A percentile compares a stretch with the other conserved stretches of the same genome.
Evolutionary conservation across 2,113 vertebrate genomes (phyloP).

Genomic region (Bufo gargarizans): DNA sequence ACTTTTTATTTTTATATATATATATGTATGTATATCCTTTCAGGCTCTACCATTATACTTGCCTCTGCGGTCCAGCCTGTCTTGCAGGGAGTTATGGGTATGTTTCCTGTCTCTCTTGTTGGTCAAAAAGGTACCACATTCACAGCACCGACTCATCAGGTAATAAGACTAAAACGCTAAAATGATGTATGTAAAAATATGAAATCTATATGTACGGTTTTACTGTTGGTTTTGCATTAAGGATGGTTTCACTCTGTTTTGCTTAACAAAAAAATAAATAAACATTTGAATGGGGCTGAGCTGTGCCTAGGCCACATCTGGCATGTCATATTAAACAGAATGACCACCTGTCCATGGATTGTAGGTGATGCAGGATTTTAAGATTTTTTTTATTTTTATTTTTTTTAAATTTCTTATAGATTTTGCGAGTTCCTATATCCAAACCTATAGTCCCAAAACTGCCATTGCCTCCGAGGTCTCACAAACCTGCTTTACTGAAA

Average conservation of each 20-base stretch:
- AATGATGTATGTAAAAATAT: too few species aligned
- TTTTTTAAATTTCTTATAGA: slow-evolving; percentile 63
- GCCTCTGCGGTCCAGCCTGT: slow-evolving; percentile 87
- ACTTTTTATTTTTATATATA: not conserved
- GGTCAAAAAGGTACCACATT: slow-evolving; percentile 80
- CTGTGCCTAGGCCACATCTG: too few species aligned
- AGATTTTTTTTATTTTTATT: not conserved
- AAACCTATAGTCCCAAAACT: slow-evolving; percentile 74
- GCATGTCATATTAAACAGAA: too few species aligned
- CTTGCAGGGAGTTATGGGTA: slow-evolving; percentile 83
- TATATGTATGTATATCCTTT: slow-evolving; percentile 43
- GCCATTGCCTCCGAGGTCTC: slow-evolving; percentile 74
- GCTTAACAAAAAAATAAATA: too few species aligned
- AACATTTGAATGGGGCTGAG: too few species aligned
- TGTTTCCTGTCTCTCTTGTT: slow-evolving; percentile 89
- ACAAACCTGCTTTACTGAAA: slow-evolving; percentile 71
- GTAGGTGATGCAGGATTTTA: too few species aligned
- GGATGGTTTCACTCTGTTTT: too few species aligned
- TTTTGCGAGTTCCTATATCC: slow-evolving; percentile 76
- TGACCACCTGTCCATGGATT: too few species aligned
- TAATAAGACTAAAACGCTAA: slow-evolving; percentile 63
- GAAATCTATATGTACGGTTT: too few species aligned
- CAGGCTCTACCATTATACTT: slow-evolving; percentile 90
- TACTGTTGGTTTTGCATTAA: too few species aligned
- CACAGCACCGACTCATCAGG: slow-evolving; percentile 84